phyloP scores from a whole-genome alignment of 1,140 invertebrate species.

The Andricus grossulariae region DNA sequence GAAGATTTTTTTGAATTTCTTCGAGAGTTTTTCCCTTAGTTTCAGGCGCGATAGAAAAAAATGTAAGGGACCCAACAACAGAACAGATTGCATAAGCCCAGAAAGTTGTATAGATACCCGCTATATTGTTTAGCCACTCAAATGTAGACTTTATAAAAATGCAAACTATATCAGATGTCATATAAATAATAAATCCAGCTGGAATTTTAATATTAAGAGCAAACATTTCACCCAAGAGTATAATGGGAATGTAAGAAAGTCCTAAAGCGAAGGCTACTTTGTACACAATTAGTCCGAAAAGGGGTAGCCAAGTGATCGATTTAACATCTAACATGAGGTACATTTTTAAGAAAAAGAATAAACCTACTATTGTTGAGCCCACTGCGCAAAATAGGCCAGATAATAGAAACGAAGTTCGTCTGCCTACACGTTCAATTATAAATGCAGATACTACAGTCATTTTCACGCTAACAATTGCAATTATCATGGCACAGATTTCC shows the following conservation, averaged over 20 bases:
- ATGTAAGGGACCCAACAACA: not conserved
- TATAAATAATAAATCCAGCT: not conserved
- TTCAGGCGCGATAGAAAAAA: not conserved
- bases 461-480: too few relatives aligned
- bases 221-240: conserved; percentile 8
- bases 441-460: too few relatives aligned
- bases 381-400: too few relatives aligned
- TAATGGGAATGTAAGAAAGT: not conserved
- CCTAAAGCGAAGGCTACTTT: not conserved
- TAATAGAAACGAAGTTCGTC: too few relatives aligned
- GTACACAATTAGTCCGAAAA: too few relatives aligned
- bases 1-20: not conserved
- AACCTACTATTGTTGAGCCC: too few relatives aligned
- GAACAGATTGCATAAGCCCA: not conserved
- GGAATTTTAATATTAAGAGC: not conserved
- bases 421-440: too few relatives aligned
- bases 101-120: not conserved
- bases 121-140: not conserved
- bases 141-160: not conserved
- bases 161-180: not conserved
- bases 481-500: too few relatives aligned
- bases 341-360: too few relatives aligned
- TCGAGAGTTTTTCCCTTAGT: too few relatives aligned
- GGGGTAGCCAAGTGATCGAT: too few relatives aligned
- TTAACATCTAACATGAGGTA: too few relatives aligned